Percentiles rank a stretch among this genome's conserved stretches.
phyloP scores from a whole-genome alignment of 2,797 vertebrate species.

The Pelochelys cantorii region DNA sequence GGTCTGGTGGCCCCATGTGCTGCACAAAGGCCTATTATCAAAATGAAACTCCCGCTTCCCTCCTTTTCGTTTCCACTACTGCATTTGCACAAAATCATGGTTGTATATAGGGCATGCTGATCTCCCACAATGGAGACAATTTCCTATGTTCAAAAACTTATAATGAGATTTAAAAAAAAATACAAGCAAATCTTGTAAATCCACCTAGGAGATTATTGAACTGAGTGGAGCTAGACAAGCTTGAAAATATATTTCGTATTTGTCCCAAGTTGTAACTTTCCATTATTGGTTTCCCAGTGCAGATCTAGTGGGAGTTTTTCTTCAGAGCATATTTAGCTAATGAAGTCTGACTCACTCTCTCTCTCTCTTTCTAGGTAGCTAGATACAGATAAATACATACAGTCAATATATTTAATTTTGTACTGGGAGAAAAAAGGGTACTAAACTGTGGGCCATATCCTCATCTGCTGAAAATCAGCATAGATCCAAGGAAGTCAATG shows the following conservation, averaged over 20 bases:
- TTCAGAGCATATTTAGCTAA: conserved; percentile 14
- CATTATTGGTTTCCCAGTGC: conserved; percentile 37
- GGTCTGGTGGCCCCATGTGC: neutral
- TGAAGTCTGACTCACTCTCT: neutral
- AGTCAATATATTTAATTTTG: neutral
- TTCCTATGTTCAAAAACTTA: conserved; percentile 72
- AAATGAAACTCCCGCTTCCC: conserved; percentile 20
- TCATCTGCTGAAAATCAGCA: neutral
- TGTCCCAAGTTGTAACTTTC: conserved; percentile 27
- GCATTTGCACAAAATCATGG: conserved; percentile 4
- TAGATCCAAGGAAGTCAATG: neutral
- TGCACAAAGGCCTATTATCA: conserved; percentile 14
- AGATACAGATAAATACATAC: neutral
- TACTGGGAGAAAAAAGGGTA: neutral
- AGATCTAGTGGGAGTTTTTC: conserved; percentile 22
- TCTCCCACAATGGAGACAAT: conserved; percentile 66
- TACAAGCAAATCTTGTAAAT: conserved; percentile 63
- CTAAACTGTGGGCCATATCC: neutral
- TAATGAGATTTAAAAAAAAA: conserved; percentile 65
- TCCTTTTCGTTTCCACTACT: conserved; percentile 8
- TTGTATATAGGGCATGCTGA: conserved; percentile 38
- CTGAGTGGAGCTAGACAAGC: conserved; percentile 53
- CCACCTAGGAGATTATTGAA: conserved; percentile 57
- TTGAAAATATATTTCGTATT: conserved; percentile 53
- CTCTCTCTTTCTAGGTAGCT: neutral